Conservation (phyloP, 2,113 vertebrate genomes). For the Carettochelys insculpta region DNA sequence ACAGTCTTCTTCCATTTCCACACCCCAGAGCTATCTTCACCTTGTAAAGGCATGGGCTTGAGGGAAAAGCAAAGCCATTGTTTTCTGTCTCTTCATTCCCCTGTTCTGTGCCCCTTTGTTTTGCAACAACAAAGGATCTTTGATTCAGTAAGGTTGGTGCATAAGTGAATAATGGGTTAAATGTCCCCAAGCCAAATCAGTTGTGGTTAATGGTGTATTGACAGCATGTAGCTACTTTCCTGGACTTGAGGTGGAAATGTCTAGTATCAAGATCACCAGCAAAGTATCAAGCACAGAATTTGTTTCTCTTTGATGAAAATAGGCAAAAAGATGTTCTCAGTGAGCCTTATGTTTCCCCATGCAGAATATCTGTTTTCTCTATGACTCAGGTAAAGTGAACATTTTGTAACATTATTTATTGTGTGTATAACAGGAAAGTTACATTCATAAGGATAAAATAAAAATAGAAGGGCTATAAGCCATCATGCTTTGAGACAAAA, state of each 20-base stretch:
- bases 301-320: neutral
- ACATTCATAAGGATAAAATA: neutral
- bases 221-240: constrained; percentile 64
- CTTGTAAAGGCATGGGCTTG: neutral
- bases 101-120: constrained; percentile 46
- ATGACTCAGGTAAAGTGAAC: neutral
- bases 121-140: constrained; percentile 45
- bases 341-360: neutral
- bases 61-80: neutral
- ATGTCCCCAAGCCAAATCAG: constrained; percentile 58
- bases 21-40: neutral
- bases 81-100: constrained; percentile 40
- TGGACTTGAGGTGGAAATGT: constrained; percentile 69
- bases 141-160: constrained; percentile 62
- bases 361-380: neutral
- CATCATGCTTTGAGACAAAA: neutral
- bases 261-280: constrained; percentile 28
- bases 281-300: neutral
- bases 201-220: constrained; percentile 65
- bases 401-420: neutral
- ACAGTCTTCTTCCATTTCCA: neutral
- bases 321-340: neutral
- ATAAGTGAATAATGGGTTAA: constrained; percentile 66
- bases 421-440: neutral
- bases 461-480: neutral